Evolutionary conservation across 2,113 vertebrate species (phyloP), one percentile per base, ranked within the genome.

Genomic region (Malurus alboscapulatus): DNA sequence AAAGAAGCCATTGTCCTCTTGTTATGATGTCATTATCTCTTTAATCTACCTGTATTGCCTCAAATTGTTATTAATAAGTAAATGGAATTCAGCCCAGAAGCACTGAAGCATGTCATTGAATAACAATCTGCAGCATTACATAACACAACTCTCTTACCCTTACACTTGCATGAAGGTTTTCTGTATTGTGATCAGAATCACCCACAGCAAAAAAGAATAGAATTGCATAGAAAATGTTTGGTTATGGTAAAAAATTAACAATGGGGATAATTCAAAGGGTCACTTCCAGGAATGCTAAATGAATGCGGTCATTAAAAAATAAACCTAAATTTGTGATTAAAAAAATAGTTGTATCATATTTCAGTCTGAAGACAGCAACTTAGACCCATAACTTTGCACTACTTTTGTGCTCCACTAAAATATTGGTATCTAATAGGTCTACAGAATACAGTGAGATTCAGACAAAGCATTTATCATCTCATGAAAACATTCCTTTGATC

Each of bases 21-120:
- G 88, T 96, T 96, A 84, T 27, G 17, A 87, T 86, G 62, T 51
- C 34, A 73, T 88, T 96, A 84, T 96, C 78, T 94, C 68, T 82
- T 78, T 68, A 91, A 85, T 87, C 74, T 87, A 76, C 87, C 90
- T 96, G 30, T 91, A 62, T 93, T 94, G 57, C 71, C 73, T 73
- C 72, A 84, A 32, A 84, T 96, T 47, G 88, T 92, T 94, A 90
- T 96, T 95, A 94, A 93, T 82, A 93, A 93, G 67, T 87, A 95
- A 95, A 95, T 91, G 86, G 84, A 94, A 92, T 95, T 92, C 95
- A 90, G 89, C 72, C 77, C 79, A 95, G 87, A 55, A 94, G 61
- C 72, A 77, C n/a, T 93, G 59, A 53, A 77, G 79, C 74, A 67
- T 50, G 92, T 78, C 26, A 92, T 25, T 94, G 79, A 87, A 91